Evolutionary conservation across 2,888 invertebrate species (phyloP).

Genomic region (Nymphalis urticae): DNA sequence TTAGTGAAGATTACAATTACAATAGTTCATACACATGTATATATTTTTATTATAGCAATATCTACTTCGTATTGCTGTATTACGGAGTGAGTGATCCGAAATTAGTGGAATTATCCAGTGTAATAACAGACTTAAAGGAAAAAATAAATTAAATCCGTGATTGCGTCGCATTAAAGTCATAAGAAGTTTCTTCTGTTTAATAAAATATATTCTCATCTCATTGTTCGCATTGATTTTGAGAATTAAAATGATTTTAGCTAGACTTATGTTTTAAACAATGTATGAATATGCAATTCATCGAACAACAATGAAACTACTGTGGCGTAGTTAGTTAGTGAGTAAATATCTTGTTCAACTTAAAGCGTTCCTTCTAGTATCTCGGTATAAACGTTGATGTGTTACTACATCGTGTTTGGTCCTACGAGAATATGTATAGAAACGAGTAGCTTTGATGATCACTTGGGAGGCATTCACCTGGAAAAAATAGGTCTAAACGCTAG

Average conservation of each 20-base stretch:
- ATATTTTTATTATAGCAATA: too few relatives aligned
- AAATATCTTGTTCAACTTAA: not conserved
- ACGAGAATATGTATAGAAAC: not conserved
- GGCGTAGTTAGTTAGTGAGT: not conserved
- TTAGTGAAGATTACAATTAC: too few relatives aligned
- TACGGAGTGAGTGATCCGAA: not conserved
- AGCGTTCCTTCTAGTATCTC: not conserved
- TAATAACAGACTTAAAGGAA: too few relatives aligned
- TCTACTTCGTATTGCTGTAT: not conserved
- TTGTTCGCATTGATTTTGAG: too few relatives aligned
- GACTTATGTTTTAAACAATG: not conserved
- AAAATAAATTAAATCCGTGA: too few relatives aligned
- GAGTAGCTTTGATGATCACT: conserved; percentile 8
- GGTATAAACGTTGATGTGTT: not conserved
- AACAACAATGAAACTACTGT: not conserved
- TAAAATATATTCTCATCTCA: not conserved
- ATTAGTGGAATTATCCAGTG: too few relatives aligned
- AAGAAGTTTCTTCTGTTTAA: not conserved
- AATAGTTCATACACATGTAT: too few relatives aligned
- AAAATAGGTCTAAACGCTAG: conserved; percentile 6
- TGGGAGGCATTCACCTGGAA: conserved; percentile 5
- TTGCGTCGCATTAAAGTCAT: too few relatives aligned
- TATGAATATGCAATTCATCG: not conserved
- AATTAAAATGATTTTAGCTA: too few relatives aligned
- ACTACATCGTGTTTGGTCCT: not conserved